Conservation (phyloP, 2,797 vertebrate genomes). For the Clarias platycephalus region DNA sequence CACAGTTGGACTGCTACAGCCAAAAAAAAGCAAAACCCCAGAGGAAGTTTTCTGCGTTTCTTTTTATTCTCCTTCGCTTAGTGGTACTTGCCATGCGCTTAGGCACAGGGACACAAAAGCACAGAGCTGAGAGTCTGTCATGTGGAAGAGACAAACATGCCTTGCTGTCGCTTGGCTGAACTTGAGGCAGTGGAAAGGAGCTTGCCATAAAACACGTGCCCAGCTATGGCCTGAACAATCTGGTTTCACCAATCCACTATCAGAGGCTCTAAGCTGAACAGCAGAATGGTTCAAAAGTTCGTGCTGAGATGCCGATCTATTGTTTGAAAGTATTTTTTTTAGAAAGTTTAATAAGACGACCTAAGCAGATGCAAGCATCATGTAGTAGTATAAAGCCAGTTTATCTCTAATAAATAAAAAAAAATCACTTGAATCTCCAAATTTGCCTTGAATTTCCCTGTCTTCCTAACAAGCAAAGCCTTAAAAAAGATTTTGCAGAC, state of each 20-base stretch:
- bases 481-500: neutral
- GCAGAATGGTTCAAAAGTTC: slow-evolving; percentile 28
- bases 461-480: neutral
- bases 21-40: slow-evolving; percentile 67
- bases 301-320: slow-evolving; percentile 4
- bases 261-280: slow-evolving; percentile 50
- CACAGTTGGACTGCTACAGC: slow-evolving; percentile 78
- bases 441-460: neutral
- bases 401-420: neutral
- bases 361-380: neutral
- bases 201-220: slow-evolving; percentile 44
- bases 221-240: slow-evolving; percentile 52
- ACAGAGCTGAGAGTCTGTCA: slow-evolving; percentile 52
- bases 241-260: slow-evolving; percentile 54
- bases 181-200: slow-evolving; percentile 52
- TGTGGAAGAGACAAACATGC: slow-evolving; percentile 46
- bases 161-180: slow-evolving; percentile 52
- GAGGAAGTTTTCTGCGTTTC: slow-evolving; percentile 70
- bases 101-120: slow-evolving; percentile 53
- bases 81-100: slow-evolving; percentile 14
- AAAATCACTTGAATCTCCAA: neutral
- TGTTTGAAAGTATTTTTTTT: neutral
- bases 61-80: slow-evolving; percentile 67
- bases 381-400: neutral
- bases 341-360: neutral